Percentiles rank a stretch among this genome's conserved stretches.
phyloP scores from a whole-genome alignment of 2,113 vertebrate genomes.

The Hemiprocne comata region DNA sequence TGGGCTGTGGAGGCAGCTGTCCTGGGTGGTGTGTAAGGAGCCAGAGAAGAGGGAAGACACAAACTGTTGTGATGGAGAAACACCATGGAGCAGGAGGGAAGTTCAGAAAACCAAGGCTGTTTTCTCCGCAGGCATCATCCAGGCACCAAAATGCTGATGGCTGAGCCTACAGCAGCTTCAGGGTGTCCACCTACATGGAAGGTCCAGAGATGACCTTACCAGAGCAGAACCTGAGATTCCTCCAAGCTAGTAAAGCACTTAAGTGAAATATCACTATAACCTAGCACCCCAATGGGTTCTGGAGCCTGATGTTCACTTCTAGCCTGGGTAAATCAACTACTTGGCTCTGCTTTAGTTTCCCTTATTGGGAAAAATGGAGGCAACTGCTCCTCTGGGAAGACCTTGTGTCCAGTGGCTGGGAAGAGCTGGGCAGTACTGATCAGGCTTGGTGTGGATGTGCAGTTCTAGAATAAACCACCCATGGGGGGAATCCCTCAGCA shows the following conservation, averaged over 20 bases:
- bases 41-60: neutral
- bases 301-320: neutral
- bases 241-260: neutral
- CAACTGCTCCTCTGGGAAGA: neutral
- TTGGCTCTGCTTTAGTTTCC: neutral
- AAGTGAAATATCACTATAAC: neutral
- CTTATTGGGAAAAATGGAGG: neutral
- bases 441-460: fast-evolving
- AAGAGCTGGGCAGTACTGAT: neutral
- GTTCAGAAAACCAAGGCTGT: neutral
- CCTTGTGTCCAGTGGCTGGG: neutral
- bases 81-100: neutral
- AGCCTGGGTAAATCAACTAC: neutral
- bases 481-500: neutral
- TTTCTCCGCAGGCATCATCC: neutral
- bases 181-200: fast-evolving
- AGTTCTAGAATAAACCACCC: neutral
- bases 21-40: neutral
- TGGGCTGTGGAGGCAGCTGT: neutral
- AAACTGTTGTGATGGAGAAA: neutral
- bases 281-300: neutral
- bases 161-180: neutral
- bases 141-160: neutral
- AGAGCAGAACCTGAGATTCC: neutral
- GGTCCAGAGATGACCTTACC: no score